Evolutionary conservation across 2,888 invertebrate genomes (phyloP).

Genomic region (Margaritifera margaritifera): DNA sequence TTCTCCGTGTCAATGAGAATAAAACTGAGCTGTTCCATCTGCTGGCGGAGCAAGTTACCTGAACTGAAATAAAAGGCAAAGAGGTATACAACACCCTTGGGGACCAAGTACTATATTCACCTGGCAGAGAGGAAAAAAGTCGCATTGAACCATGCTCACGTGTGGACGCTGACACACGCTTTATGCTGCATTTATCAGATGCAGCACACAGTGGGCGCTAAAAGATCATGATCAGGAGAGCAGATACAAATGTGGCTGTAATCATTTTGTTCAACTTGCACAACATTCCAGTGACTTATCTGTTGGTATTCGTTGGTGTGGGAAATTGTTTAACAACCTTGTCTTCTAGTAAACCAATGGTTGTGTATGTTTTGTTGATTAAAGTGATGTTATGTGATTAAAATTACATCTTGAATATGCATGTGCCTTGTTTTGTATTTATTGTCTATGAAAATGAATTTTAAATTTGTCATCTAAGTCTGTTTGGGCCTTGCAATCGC

Average conservation of each 20-base stretch:
- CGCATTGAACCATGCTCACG: constrained; percentile 18
- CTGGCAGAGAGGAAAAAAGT: neutral
- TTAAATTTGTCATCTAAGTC: too few relatives aligned
- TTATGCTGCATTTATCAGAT: constrained; percentile 21
- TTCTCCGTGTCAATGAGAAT: constrained; percentile 22
- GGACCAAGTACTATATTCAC: neutral
- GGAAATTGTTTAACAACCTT: constrained; percentile 2
- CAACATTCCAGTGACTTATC: neutral
- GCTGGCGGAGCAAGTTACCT: neutral
- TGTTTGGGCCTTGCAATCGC: too few relatives aligned
- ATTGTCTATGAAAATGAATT: too few relatives aligned
- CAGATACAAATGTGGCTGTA: constrained; percentile 20
- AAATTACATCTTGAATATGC: too few relatives aligned
- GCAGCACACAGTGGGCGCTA: constrained; percentile 1
- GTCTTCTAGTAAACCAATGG: too few relatives aligned
- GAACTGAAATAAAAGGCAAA: neutral
- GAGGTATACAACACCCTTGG: neutral
- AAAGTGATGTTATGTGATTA: too few relatives aligned
- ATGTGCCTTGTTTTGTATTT: too few relatives aligned
- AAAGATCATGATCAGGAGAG: constrained; percentile 10
- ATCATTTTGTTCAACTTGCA: constrained; percentile 2
- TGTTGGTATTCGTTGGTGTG: constrained; percentile 9
- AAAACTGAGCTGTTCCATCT: constrained; percentile 23
- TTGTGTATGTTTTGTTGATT: too few relatives aligned
- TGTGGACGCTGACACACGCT: constrained; percentile 26